Percentiles rank a stretch among this genome's conserved stretches.
Conservation (phyloP, 1,140 invertebrate genomes). For the Thalassaphorura encarpata region DNA sequence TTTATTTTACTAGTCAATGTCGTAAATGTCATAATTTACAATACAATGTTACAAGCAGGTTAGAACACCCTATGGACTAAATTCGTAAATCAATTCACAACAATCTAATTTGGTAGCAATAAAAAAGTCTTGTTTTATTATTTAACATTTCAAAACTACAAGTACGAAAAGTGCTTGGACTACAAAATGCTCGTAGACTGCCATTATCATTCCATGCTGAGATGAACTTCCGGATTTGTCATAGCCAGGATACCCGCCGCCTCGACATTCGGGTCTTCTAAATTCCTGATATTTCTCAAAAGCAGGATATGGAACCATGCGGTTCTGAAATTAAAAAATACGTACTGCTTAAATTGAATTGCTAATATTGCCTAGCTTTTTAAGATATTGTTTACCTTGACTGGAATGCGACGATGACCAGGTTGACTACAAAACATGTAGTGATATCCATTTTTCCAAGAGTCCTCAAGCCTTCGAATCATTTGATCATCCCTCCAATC, state of each 20-base stretch:
- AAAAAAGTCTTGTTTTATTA: not conserved
- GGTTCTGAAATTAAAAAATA: too few relatives aligned
- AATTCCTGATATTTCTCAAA: too few relatives aligned
- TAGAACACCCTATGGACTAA: not conserved
- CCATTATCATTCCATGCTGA: too few relatives aligned
- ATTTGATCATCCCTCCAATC: slow-evolving; percentile 13
- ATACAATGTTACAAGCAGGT: not conserved
- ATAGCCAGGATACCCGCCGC: not conserved
- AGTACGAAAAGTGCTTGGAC: not conserved
- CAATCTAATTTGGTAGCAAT: not conserved
- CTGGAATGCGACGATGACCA: not conserved
- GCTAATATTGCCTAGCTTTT: not conserved
- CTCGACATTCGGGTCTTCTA: too few relatives aligned
- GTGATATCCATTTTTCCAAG: slow-evolving; percentile 20
- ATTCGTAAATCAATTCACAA: not conserved
- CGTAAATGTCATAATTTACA: too few relatives aligned
- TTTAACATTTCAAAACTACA: not conserved
- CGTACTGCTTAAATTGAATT: too few relatives aligned
- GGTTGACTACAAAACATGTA: slow-evolving; percentile 14
- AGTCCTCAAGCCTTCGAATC: slow-evolving; percentile 9
- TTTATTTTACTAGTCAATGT: too few relatives aligned
- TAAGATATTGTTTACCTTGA: not conserved
- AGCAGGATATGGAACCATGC: too few relatives aligned
- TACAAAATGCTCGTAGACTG: too few relatives aligned
- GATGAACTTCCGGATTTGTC: too few relatives aligned